Conservation (phyloP, 2,888 invertebrate species). For the Caenorhabditis sulstoni region DNA sequence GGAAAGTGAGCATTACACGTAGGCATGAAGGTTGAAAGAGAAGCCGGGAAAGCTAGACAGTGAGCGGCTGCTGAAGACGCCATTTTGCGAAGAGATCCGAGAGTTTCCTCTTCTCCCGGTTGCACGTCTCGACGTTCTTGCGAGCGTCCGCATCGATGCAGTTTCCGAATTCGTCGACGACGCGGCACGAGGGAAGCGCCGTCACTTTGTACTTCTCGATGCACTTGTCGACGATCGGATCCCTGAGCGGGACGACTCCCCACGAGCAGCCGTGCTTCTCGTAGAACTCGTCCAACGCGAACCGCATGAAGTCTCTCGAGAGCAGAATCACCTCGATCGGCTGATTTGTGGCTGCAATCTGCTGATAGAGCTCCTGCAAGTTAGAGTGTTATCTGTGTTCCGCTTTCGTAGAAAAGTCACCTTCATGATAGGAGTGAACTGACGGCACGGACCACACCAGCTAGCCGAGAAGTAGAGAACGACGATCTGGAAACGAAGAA, state of each 20-base stretch:
- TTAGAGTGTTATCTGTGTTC: constrained; percentile 21
- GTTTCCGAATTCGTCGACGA: constrained; percentile 50
- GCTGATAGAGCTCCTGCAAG: constrained; percentile 54
- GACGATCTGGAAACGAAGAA: constrained; percentile 38
- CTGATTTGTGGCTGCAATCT: constrained; percentile 41
- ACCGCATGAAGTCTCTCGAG: constrained; percentile 54
- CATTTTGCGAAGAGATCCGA: constrained; percentile 42
- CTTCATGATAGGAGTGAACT: constrained; percentile 58
- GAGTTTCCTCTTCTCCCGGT: constrained; percentile 36
- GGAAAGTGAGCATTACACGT: constrained; percentile 4
- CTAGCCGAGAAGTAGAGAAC: constrained; percentile 60
- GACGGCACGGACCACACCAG: constrained; percentile 57
- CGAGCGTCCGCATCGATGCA: constrained; percentile 43
- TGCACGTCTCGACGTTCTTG: constrained; percentile 29
- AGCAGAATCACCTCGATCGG: constrained; percentile 58
- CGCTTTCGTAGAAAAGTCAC: constrained; percentile 18
- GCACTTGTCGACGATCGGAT: constrained; percentile 48
- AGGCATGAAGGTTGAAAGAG: constrained; percentile 8
- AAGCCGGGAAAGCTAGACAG: constrained; percentile 2
- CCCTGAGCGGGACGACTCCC: constrained; percentile 48
- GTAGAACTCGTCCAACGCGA: constrained; percentile 54
- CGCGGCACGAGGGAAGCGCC: constrained; percentile 50
- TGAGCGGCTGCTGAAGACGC: constrained; percentile 31
- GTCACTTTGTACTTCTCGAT: constrained; percentile 47
- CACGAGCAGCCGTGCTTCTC: constrained; percentile 53